Evolutionary conservation across 1,140 invertebrate genomes (phyloP).

Genomic region (Maconellicoccus hirsutus): DNA sequence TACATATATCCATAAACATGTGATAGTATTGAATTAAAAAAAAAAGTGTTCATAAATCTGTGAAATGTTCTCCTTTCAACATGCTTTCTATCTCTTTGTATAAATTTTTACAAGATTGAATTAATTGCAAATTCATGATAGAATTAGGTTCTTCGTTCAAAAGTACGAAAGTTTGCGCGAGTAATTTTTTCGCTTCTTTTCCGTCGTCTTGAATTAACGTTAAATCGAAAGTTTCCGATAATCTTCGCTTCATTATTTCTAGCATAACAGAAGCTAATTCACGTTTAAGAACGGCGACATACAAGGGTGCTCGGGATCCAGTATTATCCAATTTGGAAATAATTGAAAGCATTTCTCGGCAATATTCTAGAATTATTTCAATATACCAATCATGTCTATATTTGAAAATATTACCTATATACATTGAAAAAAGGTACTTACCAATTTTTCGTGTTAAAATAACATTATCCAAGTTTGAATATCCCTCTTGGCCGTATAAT

Average conservation of each 20-base stretch:
- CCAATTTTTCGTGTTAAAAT: conserved; percentile 45
- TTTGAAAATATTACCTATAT: background rate
- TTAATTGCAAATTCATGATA: background rate
- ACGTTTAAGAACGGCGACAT: background rate
- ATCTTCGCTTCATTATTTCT: background rate
- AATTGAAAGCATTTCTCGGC: background rate
- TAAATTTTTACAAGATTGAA: conserved; percentile 12
- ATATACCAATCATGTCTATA: background rate
- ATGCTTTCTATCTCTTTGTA: background rate
- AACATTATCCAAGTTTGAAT: conserved; percentile 42
- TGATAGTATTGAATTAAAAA: too few relatives aligned
- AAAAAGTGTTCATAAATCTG: too few relatives aligned
- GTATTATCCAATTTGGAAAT: background rate
- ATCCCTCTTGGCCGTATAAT: conserved; percentile 51
- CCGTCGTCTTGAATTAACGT: background rate
- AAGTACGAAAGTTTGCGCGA: background rate
- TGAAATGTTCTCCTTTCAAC: conserved; percentile 3
- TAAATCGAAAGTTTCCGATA: background rate
- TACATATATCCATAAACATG: too few relatives aligned
- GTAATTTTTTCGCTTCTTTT: conserved; percentile 1
- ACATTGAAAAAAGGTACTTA: conserved; percentile 18
- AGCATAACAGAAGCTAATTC: background rate
- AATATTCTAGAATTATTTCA: conserved; percentile 20
- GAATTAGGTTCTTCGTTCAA: background rate
- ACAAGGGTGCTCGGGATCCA: background rate